A percentile compares a stretch with the other conserved stretches of the same genome.
phyloP scores from a whole-genome alignment of 37 sponge, comb jelly and placozoan genomes.

The Tethya wilhelma region DNA sequence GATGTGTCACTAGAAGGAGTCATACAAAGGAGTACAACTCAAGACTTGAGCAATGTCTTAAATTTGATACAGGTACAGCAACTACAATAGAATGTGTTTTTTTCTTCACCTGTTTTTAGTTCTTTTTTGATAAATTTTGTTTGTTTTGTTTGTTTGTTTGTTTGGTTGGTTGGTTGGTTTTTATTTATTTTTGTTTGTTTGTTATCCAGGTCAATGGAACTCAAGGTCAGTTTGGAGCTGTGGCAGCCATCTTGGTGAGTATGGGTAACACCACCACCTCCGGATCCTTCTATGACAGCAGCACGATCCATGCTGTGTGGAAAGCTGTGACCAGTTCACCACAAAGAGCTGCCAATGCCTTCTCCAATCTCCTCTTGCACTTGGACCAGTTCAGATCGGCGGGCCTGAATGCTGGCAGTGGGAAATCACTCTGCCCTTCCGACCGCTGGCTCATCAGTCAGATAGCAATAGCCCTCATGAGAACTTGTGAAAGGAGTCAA shows the following conservation, averaged over 20 bases:
- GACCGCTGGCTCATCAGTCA: constrained; percentile 41
- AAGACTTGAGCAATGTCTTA: too few species aligned
- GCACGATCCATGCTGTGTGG: constrained; percentile 21
- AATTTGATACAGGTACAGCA: too few species aligned
- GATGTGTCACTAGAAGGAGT: too few species aligned
- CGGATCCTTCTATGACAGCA: constrained; percentile 11
- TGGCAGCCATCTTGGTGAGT: constrained; percentile 13
- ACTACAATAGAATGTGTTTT: too few species aligned
- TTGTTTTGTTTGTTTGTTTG: too few species aligned
- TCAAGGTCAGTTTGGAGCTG: constrained; percentile 41
- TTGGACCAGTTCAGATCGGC: neutral
- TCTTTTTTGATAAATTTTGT: too few species aligned
- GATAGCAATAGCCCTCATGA: constrained; percentile 28
- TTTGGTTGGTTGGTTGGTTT: too few species aligned
- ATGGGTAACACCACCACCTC: neutral
- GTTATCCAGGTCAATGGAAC: constrained; percentile 17
- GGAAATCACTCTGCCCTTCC: neutral
- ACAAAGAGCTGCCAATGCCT: constrained; percentile 16
- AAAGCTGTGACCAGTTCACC: constrained; percentile 6
- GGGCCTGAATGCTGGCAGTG: neutral
- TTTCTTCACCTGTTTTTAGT: too few species aligned
- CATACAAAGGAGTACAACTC: too few species aligned
- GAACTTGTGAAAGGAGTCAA: neutral
- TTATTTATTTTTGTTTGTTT: too few species aligned
- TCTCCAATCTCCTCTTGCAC: constrained; percentile 14